Evolutionary conservation across 53 echinoderm and acorn worm species (phyloP), one percentile per base, ranked within the genome.

Genomic region (Astropecten irregularis): DNA sequence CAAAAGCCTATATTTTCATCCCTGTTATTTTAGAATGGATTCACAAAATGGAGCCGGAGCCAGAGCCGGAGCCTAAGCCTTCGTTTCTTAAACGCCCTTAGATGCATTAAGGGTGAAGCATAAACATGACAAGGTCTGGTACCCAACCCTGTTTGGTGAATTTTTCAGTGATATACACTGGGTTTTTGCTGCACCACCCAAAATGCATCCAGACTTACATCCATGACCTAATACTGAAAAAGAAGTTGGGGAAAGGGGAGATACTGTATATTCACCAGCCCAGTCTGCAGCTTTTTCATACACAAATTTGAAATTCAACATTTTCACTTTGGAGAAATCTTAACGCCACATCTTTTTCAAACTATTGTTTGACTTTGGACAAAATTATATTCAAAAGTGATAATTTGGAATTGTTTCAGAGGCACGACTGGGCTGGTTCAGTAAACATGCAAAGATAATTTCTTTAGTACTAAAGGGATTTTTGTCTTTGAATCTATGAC

Each of bases 131-230:
- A n/a, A n/a, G n/a, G n/a, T n/a, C n/a, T n/a, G n/a, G n/a, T n/a
- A n/a, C n/a, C n/a, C n/a, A n/a, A n/a, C n/a, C n/a, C n/a, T n/a
- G n/a, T n/a, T n/a, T n/a, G n/a, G n/a, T n/a, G n/a, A n/a, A n/a
- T n/a, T n/a, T n/a, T n/a, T n/a, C n/a, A n/a, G n/a, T n/a, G n/a
- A n/a, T n/a, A n/a, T n/a, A n/a, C n/a, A n/a, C n/a, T n/a, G n/a
- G n/a, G n/a, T n/a, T 42, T 42, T 42, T 42, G 11, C 6, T 9
- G 46, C 60, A 62, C 79, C 61, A 40, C 61, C 33, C 23, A 23
- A 48, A 33, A 79, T 62, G 49, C 48, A 61, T 46, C 38, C 19
- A 46, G 79, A 79, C 79, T 79, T 61, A 79, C 63, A 79, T 66
- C 66, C 22, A 66, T 35, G 22, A 36, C 66, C 66, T 37, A 66